These are phyloP conservation scores for Himalopsyche anomala DNA, from an alignment of 2,888 invertebrate genomes.

Conservation along the genomic window DNA sequence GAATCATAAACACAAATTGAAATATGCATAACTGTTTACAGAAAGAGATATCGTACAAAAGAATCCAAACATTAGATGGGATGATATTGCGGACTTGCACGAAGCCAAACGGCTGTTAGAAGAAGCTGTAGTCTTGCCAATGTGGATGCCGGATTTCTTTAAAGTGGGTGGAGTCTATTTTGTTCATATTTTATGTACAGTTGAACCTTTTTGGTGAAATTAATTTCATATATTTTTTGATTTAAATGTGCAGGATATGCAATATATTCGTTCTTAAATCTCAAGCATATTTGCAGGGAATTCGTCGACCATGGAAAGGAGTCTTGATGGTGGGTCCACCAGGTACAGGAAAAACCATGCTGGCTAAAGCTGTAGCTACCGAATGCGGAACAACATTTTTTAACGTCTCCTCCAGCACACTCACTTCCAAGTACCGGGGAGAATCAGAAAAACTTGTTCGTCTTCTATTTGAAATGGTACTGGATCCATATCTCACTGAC, in stretches of 20 bases:
- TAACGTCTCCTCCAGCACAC: conserved; percentile 96
- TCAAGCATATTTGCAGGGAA: conserved; percentile 80
- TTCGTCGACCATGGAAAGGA: conserved; percentile 97
- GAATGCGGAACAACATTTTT: conserved; percentile 99
- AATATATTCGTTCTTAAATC: neutral
- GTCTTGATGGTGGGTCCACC: conserved; percentile 96
- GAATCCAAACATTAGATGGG: conserved; percentile 97
- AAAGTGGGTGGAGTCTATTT: conserved; percentile 78
- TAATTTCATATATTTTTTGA: no score
- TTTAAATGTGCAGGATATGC: no score
- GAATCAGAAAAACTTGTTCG: conserved; percentile 99
- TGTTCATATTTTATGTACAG: no score
- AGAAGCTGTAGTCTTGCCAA: conserved; percentile 97
- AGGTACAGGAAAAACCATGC: conserved; percentile 96
- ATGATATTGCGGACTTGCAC: conserved; percentile 92
- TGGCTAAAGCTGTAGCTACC: conserved; percentile 98
- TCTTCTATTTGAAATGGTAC: conserved; percentile 96
- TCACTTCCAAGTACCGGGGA: conserved; percentile 99
- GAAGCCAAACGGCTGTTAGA: conserved; percentile 94
- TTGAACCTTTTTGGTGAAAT: no score
- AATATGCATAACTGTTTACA: conserved; percentile 68
- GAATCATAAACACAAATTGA: neutral
- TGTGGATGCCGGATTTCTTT: conserved; percentile 99
- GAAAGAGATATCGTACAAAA: conserved; percentile 98
- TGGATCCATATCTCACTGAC: conserved; percentile 50